phyloP scores from a whole-genome alignment of 2,888 invertebrate genomes.

The Cephalotes varians region DNA sequence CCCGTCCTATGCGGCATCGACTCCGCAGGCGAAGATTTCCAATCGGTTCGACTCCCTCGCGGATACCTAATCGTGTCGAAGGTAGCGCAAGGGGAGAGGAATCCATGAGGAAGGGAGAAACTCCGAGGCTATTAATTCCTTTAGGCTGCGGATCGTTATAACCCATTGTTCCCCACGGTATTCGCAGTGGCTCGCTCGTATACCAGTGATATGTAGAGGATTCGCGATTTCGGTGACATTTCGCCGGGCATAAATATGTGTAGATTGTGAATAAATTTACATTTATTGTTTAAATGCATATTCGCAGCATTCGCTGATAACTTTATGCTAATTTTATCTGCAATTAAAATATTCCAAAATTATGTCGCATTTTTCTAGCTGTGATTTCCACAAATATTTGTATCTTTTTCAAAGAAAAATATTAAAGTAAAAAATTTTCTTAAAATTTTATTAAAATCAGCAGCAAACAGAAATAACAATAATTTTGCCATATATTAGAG shows the following conservation, averaged over 20 bases:
- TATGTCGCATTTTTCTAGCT: neutral
- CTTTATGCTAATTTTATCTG: slow-evolving; percentile 4
- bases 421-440: neutral
- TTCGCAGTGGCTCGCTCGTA: slow-evolving; percentile 24
- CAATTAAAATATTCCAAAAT: neutral
- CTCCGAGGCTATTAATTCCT: slow-evolving; percentile 74
- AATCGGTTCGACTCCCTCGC: slow-evolving; percentile 67
- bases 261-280: neutral
- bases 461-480: neutral
- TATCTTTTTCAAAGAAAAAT: neutral
- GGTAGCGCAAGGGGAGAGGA: slow-evolving; percentile 13
- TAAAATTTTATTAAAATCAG: neutral
- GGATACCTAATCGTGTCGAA: slow-evolving; percentile 68
- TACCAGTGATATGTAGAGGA: slow-evolving; percentile 40
- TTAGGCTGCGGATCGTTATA: slow-evolving; percentile 74
- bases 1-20: slow-evolving; percentile 58
- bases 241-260: neutral
- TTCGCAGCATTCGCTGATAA: neutral
- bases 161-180: slow-evolving; percentile 71
- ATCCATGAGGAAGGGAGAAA: slow-evolving; percentile 37
- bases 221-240: slow-evolving; percentile 24
- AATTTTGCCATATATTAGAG: neutral
- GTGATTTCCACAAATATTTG: neutral
- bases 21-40: slow-evolving; percentile 70
- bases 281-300: slow-evolving; percentile 6